These are phyloP conservation scores for Pheucticus melanocephalus DNA, from an alignment of 2,113 vertebrate genomes.

Conservation along the genomic window DNA sequence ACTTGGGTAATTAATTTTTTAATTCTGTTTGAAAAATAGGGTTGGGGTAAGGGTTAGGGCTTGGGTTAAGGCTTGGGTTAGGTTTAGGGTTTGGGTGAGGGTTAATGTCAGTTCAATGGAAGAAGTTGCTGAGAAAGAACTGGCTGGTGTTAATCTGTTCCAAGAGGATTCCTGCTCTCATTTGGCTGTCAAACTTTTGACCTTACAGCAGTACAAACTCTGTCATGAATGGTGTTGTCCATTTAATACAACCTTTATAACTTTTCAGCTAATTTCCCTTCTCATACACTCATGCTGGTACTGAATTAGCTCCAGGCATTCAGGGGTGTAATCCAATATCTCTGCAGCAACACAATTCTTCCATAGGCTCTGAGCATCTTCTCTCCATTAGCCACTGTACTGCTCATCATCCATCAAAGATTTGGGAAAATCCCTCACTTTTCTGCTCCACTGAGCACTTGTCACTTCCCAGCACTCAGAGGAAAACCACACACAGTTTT, in stretches of 20 bases:
- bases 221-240: background rate
- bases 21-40: background rate
- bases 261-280: background rate
- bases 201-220: background rate
- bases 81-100: no score
- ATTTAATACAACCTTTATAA: background rate
- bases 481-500: accelerated
- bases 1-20: background rate
- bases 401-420: background rate
- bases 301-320: background rate
- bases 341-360: background rate
- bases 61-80: background rate
- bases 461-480: background rate
- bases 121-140: background rate
- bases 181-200: background rate
- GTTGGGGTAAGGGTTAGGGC: background rate
- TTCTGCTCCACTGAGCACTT: background rate
- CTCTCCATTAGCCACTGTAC: background rate
- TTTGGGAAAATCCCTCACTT: background rate
- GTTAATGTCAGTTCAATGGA: background rate
- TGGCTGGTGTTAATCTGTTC: background rate
- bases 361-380: background rate
- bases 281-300: background rate
- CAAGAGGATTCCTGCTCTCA: background rate
- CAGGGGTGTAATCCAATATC: background rate